phyloP scores from a whole-genome alignment of 2,797 vertebrate species.

The Acipenser transmontanus region DNA sequence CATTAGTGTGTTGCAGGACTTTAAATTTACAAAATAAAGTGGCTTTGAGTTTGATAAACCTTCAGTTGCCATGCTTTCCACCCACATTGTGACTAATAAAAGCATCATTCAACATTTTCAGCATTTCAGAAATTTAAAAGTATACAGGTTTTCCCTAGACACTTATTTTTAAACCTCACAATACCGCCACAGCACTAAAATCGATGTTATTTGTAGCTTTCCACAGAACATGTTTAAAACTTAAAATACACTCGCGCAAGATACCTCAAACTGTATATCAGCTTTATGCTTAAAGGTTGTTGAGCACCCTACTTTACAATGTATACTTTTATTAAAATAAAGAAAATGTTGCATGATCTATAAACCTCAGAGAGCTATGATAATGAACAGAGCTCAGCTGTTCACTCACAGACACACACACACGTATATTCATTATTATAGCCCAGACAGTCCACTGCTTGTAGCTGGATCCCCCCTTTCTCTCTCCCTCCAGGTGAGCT shows the following conservation, averaged over 20 bases:
- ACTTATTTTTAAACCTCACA: constrained; percentile 9
- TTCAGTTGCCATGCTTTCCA: constrained; percentile 11
- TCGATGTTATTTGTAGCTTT: constrained; percentile 26
- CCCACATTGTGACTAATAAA: constrained; percentile 10
- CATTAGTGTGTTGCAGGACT: constrained; percentile 23
- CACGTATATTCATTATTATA: not conserved
- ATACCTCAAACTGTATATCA: too few species aligned
- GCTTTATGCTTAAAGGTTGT: not conserved
- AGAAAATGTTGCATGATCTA: constrained; percentile 26
- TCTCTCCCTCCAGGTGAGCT: not conserved
- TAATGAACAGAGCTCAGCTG: constrained; percentile 23
- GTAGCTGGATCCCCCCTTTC: not conserved
- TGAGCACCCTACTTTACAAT: not conserved
- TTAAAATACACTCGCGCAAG: constrained; percentile 14
- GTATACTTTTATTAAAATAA: constrained; percentile 25
- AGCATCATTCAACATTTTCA: constrained; percentile 18
- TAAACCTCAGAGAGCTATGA: constrained; percentile 29
- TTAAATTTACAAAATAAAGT: constrained; percentile 11
- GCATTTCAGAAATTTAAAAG: constrained; percentile 21
- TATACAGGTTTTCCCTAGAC: constrained; percentile 20
- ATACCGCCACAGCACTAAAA: constrained; percentile 20
- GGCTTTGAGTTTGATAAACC: constrained; percentile 10
- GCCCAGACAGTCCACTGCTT: not conserved
- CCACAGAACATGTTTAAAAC: constrained; percentile 15
- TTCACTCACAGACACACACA: not conserved